Evolutionary conservation across 2,113 vertebrate genomes (phyloP).

Genomic region (Apaloderma vittatum): DNA sequence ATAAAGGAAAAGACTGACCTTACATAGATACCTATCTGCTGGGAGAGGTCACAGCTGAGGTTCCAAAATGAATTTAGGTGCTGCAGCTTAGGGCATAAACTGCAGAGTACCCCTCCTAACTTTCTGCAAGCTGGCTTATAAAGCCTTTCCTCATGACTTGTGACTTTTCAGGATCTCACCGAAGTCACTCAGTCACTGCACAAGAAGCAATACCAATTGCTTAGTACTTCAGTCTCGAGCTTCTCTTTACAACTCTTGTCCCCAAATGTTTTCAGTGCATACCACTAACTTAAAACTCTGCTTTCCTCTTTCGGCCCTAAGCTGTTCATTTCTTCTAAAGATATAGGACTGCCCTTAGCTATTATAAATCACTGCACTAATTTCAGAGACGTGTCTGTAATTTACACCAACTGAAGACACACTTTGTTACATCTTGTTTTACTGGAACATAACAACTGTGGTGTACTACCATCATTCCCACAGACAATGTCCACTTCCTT

Average conservation of each 20-base stretch:
- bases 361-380: not conserved
- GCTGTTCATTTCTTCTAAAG: not conserved
- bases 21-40: rapidly evolving
- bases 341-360: not conserved
- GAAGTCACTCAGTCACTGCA: not conserved
- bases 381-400: not conserved
- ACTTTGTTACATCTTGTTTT: not conserved
- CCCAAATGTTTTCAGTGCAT: not conserved
- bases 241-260: not conserved
- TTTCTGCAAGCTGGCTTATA: not conserved
- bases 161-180: not conserved
- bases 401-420: not conserved
- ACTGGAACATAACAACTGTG: not conserved
- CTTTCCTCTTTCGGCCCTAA: not conserved
- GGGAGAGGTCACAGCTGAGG: not conserved
- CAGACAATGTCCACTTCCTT: not conserved
- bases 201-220: not conserved
- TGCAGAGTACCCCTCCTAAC: not conserved
- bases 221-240: not conserved
- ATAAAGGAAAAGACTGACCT: not conserved
- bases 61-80: not conserved
- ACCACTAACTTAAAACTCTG: not conserved
- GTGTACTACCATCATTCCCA: not conserved
- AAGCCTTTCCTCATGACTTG: not conserved
- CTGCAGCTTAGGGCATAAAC: not conserved